phyloP scores from a whole-genome alignment of 1,140 invertebrate species.

The Holcopasites calliopsidis region DNA sequence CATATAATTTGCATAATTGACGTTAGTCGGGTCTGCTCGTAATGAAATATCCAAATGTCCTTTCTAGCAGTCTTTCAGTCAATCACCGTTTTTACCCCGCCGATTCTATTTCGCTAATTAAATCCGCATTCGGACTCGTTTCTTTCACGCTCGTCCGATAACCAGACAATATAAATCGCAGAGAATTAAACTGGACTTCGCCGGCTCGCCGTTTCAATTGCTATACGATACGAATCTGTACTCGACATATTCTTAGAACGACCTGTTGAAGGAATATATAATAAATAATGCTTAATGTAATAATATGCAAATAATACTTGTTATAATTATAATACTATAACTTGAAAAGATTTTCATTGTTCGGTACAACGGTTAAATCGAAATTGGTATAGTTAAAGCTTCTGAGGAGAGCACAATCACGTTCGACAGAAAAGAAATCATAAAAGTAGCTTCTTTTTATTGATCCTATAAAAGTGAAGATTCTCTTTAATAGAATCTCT shows the following conservation, averaged over 20 bases:
- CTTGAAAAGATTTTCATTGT: no score
- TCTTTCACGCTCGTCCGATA: conserved; percentile 51
- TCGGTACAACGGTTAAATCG: no score
- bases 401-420: no score
- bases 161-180: conserved; percentile 56
- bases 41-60: conserved; percentile 60
- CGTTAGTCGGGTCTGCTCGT: conserved; percentile 27
- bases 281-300: no score
- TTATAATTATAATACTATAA: no score
- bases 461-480: neutral
- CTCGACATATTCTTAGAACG: neutral
- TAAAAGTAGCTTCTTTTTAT: no score
- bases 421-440: no score
- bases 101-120: conserved; percentile 58
- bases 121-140: conserved; percentile 57
- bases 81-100: conserved; percentile 44
- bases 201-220: conserved; percentile 19
- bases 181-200: conserved; percentile 38
- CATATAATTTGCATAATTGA: conserved; percentile 61
- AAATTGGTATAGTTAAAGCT: no score
- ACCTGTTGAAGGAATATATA: no score
- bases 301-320: no score
- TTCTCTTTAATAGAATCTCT: neutral
- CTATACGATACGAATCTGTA: neutral
- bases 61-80: conserved; percentile 47